Conservation (phyloP, 2,888 invertebrate species). For the Eupeodes latifasciatus region DNA sequence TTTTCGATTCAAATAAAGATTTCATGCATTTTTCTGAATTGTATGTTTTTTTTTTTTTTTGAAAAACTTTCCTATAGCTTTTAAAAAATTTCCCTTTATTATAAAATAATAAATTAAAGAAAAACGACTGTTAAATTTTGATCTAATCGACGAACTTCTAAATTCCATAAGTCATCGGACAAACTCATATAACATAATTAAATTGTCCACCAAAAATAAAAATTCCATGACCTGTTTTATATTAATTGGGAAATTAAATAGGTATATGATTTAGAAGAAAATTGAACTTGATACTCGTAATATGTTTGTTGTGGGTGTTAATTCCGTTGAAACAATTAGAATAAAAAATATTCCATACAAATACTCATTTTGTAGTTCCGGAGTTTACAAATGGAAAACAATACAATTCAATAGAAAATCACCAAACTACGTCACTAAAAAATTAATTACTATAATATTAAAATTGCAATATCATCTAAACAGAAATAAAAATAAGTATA, state of each 20-base stretch:
- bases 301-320: background rate
- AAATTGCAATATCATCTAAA: conserved; percentile 41
- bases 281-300: background rate
- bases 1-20: too few species aligned
- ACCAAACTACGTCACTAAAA: background rate
- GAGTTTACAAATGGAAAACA: background rate
- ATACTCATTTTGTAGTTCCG: background rate
- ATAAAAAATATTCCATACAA: conserved; percentile 5
- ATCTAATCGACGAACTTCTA: too few species aligned
- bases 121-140: too few species aligned
- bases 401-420: background rate
- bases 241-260: background rate
- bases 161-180: too few species aligned
- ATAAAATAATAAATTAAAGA: too few species aligned
- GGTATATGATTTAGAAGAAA: background rate
- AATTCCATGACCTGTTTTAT: background rate
- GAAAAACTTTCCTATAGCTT: too few species aligned
- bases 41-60: too few species aligned
- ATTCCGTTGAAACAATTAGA: background rate
- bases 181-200: too few species aligned
- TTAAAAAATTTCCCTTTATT: too few species aligned
- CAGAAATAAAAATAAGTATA: too few species aligned
- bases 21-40: too few species aligned
- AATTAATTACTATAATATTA: background rate
- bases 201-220: background rate